Evolutionary conservation across 2,888 invertebrate genomes (phyloP), one percentile per base, ranked within the genome.

Genomic region (Nezara viridula): DNA sequence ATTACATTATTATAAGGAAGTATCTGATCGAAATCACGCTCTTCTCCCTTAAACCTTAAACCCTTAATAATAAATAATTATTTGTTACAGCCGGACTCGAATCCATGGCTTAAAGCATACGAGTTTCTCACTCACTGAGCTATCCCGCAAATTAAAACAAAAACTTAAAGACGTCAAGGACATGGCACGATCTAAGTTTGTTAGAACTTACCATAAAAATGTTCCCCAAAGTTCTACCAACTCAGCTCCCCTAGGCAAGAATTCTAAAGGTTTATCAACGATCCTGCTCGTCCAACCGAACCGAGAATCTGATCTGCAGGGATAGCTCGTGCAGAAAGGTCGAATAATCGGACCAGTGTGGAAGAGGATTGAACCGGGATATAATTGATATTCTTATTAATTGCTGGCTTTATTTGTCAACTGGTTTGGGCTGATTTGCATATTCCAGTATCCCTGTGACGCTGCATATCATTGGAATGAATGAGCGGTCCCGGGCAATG

Each of bases 351-450:
- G 27, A 60, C 60, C 60, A 27, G 60, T 14, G 60, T 60, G n/a
- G 14, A 60, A 60, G 60, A 60, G 60, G 60, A 60, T 60, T 27
- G 27, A 14, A 27, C 14, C 60, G 27, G 27, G n/a, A 14, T n/a
- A n/a, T 60, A 60, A 60, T 60, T 60, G 60, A 60, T 60, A 60
- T 60, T 60, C 60, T 60, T 27, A 60, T 60, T 60, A 27, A 60
- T 60, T 60, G 27, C 60, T 10, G 60, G 60, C 60, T 60, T 27
- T 60, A 60, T 60, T 27, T 60, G 60, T 60, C 60, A 60, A 60
- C 60, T 27, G 60, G 60, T 60, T 60, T 27, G 9, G 60, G n/a
- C 60, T 27, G 12, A 60, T 60, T 60, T 60, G 60, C 60, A 60
- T 60, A 60, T 27, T 14, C 60, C 60, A 27, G 27, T 10, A 60